A percentile compares a stretch with the other conserved stretches of the same genome.
These are phyloP conservation scores for Cygnus buccinator DNA, from an alignment of 2,113 vertebrate genomes.

Conservation along the genomic window DNA sequence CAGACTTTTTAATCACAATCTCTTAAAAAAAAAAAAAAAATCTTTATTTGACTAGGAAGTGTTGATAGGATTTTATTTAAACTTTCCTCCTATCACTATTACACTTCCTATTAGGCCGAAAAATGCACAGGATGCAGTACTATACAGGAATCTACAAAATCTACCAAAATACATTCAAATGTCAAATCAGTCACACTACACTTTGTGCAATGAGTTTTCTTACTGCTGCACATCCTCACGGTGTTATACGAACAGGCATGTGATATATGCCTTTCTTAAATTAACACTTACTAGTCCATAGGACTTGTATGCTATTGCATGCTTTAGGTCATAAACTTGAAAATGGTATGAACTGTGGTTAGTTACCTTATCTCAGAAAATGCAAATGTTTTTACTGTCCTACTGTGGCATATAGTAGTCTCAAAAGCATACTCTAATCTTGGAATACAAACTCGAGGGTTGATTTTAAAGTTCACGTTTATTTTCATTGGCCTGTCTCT, in stretches of 20 bases:
- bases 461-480: constrained; percentile 14
- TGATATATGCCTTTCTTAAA: neutral
- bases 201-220: neutral
- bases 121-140: neutral
- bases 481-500: neutral
- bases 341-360: neutral
- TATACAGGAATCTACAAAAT: neutral
- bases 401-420: neutral
- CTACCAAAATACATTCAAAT: neutral
- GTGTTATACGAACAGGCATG: neutral
- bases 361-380: neutral
- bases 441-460: neutral
- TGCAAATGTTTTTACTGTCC: neutral
- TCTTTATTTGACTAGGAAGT: neutral
- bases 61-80: neutral
- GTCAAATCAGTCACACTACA: neutral
- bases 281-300: neutral
- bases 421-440: neutral
- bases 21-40: neutral
- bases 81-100: neutral
- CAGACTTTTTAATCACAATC: neutral
- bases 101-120: neutral
- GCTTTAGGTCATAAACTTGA: neutral
- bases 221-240: neutral
- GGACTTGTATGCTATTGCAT: neutral